phyloP scores from a whole-genome alignment of 2,797 vertebrate genomes.

The Vultur gryphus region DNA sequence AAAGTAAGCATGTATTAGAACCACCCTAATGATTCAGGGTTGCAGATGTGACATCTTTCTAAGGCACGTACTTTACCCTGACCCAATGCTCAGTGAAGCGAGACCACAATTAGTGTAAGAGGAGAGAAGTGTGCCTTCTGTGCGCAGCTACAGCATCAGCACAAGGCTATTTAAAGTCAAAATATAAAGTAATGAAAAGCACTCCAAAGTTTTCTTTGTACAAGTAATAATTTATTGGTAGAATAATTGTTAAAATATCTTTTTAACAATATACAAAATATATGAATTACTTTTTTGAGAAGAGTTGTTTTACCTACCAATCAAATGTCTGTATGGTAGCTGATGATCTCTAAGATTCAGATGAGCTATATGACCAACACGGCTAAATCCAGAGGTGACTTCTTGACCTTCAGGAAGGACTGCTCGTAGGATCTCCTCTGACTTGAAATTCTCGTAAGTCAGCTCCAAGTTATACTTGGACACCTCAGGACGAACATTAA shows the following conservation, averaged over 20 bases:
- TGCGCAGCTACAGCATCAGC: not conserved
- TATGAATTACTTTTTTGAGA: not conserved
- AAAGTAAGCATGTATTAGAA: not conserved
- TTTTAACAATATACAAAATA: not conserved
- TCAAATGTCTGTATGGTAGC: conserved; percentile 87
- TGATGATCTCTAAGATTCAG: conserved; percentile 96
- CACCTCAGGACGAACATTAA: conserved; percentile 77
- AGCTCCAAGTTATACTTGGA: conserved; percentile 78
- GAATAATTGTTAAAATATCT: not conserved
- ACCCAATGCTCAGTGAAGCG: not conserved
- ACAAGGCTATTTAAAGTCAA: not conserved
- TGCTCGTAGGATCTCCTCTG: conserved; percentile 89
- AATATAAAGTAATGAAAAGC: not conserved
- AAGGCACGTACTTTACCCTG: not conserved
- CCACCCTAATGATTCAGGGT: not conserved
- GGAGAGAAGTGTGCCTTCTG: not conserved
- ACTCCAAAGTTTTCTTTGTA: not conserved
- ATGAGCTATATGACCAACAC: conserved; percentile 94
- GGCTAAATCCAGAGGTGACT: conserved; percentile 90
- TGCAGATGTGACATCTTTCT: not conserved
- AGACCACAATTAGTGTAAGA: not conserved
- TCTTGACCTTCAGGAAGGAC: conserved; percentile 91
- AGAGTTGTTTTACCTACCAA: conserved; percentile 79
- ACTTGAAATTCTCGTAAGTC: conserved; percentile 91
- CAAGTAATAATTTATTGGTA: not conserved